Conservation (phyloP, 2,113 vertebrate genomes). For the Mohoua ochrocephala region DNA sequence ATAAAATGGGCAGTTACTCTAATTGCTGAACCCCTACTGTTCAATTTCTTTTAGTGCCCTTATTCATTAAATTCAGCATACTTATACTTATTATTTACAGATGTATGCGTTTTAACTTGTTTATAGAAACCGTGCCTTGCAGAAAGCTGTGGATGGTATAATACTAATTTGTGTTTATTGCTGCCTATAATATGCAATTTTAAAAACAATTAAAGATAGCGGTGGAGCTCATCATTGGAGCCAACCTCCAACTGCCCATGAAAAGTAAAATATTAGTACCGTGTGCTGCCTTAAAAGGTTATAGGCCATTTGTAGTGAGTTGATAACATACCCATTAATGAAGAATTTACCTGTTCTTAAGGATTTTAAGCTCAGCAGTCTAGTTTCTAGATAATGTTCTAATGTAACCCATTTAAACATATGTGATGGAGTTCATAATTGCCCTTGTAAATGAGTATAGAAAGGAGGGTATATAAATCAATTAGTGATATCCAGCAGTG, state of each 20-base stretch:
- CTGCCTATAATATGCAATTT: conserved; percentile 59
- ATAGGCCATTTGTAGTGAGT: not conserved
- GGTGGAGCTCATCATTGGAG: not conserved
- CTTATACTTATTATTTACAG: conserved; percentile 76
- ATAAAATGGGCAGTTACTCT: conserved; percentile 72
- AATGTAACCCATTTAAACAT: conserved; percentile 43
- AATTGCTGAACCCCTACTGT: conserved; percentile 72
- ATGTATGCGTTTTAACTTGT: conserved; percentile 68
- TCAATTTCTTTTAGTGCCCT: conserved; percentile 74
- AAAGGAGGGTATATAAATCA: conserved; percentile 62
- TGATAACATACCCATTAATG: conserved; percentile 2
- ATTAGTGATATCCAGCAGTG: conserved; percentile 44
- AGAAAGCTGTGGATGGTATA: conserved; percentile 50
- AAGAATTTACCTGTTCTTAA: conserved; percentile 39
- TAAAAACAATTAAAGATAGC: conserved; percentile 52
- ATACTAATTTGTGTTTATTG: conserved; percentile 54
- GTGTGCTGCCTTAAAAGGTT: not conserved
- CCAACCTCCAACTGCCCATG: conserved; percentile 21
- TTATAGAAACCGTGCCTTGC: conserved; percentile 66
- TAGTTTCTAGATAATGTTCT: conserved; percentile 21
- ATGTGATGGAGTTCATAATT: conserved; percentile 50
- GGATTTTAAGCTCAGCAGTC: conserved; percentile 32
- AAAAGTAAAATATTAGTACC: not conserved
- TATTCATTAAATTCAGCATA: conserved; percentile 73
- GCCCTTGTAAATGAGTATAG: conserved; percentile 49